These are phyloP conservation scores for Centropristis striata DNA, from an alignment of 2,113 vertebrate genomes.

Conservation along the genomic window DNA sequence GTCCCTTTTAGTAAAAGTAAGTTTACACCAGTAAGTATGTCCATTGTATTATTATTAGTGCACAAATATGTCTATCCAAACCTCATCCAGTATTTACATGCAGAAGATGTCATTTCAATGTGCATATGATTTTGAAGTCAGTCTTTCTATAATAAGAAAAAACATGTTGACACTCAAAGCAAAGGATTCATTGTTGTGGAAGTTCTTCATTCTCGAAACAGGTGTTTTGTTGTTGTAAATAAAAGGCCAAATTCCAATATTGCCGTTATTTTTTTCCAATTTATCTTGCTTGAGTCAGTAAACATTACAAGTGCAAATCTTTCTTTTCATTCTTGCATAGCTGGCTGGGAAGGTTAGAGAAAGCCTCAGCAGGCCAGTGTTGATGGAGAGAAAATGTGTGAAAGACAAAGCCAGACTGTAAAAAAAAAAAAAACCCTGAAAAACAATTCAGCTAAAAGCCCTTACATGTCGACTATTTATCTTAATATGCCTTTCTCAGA, in stretches of 20 bases:
- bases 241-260: too few species aligned
- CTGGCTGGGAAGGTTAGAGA: slow-evolving; percentile 1
- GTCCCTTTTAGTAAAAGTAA: too few species aligned
- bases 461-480: slow-evolving; percentile 9
- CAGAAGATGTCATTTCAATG: background rate
- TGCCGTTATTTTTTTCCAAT: too few species aligned
- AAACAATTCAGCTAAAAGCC: background rate
- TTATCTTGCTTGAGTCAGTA: too few species aligned
- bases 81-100: background rate
- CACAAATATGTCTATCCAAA: too few species aligned
- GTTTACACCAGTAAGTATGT: too few species aligned
- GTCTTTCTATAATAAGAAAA: background rate
- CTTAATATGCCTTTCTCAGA: slow-evolving; percentile 21
- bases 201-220: background rate
- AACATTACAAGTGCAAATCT: slow-evolving; percentile 1
- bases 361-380: slow-evolving; percentile 8
- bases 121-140: background rate
- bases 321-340: slow-evolving; percentile 4
- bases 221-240: background rate
- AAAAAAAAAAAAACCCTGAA: slow-evolving; percentile 32
- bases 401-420: slow-evolving; percentile 7
- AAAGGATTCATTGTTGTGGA: background rate
- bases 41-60: too few species aligned
- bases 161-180: slow-evolving; percentile 22
- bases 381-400: slow-evolving; percentile 23